phyloP scores from a whole-genome alignment of 2,113 vertebrate species.

The Muntiacus muntjak region DNA sequence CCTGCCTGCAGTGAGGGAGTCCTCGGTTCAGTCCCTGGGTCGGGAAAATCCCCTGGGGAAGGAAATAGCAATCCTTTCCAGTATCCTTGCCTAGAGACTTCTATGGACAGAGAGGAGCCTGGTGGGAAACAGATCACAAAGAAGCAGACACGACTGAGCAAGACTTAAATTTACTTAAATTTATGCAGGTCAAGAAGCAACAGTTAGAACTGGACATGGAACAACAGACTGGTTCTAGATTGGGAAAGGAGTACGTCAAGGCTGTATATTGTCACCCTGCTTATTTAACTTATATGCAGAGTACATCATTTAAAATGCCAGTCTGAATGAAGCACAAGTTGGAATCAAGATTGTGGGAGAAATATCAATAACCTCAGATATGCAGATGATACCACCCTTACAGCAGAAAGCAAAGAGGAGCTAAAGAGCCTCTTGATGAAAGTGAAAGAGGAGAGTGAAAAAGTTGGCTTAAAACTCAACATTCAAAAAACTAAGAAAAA shows the following conservation, averaged over 20 bases:
- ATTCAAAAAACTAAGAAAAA: no score
- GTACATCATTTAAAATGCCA: rapidly evolving
- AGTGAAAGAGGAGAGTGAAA: neutral
- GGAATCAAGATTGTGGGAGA: neutral
- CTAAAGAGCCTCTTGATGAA: neutral
- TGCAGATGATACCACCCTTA: neutral
- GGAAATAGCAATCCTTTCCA: neutral
- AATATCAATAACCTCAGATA: neutral
- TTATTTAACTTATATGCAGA: neutral
- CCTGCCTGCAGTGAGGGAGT: neutral
- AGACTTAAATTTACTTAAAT: neutral
- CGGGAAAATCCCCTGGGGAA: neutral
- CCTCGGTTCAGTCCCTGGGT: neutral
- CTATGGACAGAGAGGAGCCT: neutral
- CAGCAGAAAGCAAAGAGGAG: neutral
- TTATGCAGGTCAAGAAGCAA: neutral
- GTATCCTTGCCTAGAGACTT: neutral
- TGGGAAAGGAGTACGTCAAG: neutral
- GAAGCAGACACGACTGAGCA: neutral
- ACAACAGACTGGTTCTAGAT: neutral
- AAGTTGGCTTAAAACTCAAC: no score
- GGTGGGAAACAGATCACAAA: neutral
- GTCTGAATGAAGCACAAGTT: neutral
- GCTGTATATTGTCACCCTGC: neutral
- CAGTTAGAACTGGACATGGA: neutral